Evolutionary conservation across 2,113 vertebrate species (phyloP).

Genomic region (Calidris pugnax): DNA sequence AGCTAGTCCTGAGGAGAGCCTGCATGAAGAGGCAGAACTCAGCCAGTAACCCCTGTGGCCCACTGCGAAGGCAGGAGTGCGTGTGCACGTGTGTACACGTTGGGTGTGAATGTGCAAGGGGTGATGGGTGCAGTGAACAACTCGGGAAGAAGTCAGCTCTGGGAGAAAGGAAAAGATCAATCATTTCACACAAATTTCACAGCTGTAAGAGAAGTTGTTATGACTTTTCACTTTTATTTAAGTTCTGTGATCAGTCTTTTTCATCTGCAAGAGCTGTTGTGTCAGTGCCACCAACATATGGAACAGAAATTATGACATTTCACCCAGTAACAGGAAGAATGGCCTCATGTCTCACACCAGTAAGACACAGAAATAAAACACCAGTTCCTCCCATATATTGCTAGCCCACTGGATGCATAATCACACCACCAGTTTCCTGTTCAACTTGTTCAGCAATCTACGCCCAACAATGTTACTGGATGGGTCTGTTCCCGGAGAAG

Average conservation of each 20-base stretch:
- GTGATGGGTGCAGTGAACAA: not conserved
- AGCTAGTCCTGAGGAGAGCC: not conserved
- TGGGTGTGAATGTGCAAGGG: not conserved
- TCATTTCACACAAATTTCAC: not conserved
- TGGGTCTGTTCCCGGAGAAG: not conserved
- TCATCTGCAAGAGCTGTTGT: constrained; percentile 17
- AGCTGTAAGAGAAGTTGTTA: not conserved
- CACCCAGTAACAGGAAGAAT: not conserved
- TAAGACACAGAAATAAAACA: not conserved
- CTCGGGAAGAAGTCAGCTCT: not conserved
- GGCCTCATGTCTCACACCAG: not conserved
- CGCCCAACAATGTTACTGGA: fast-evolving
- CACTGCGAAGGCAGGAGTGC: fast-evolving
- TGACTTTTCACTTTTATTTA: constrained; percentile 54
- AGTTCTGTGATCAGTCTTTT: constrained; percentile 1
- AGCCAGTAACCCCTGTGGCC: not conserved
- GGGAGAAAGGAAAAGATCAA: not conserved
- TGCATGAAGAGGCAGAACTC: not conserved
- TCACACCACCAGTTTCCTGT: not conserved
- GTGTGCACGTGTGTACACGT: fast-evolving
- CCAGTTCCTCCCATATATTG: not conserved
- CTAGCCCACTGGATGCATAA: not conserved
- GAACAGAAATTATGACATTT: not conserved
- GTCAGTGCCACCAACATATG: not conserved
- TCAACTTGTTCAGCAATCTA: not conserved